These are phyloP conservation scores for Drosophila murphyi DNA, from an alignment of 1,140 invertebrate genomes.

Conservation along the genomic window DNA sequence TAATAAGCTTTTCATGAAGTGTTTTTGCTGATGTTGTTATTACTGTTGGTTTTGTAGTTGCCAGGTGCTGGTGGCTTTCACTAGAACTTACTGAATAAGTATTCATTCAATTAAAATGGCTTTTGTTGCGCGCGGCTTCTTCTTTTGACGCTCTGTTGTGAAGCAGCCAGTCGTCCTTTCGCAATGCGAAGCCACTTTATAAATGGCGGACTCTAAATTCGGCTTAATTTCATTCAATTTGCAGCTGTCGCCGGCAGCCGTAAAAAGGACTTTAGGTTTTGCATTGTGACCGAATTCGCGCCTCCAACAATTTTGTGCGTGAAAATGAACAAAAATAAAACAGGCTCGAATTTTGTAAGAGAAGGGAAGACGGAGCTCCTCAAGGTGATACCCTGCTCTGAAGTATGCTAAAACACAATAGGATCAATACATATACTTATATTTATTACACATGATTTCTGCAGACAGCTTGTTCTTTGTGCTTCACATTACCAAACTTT, in stretches of 20 bases:
- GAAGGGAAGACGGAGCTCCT: too few species aligned
- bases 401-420: not conserved
- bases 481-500: too few species aligned
- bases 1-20: slow-evolving; percentile 49
- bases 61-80: slow-evolving; percentile 31
- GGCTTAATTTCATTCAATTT: slow-evolving; percentile 79
- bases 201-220: slow-evolving; percentile 69
- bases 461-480: too few species aligned
- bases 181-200: slow-evolving; percentile 64
- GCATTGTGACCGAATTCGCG: slow-evolving; percentile 56
- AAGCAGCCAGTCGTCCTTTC: slow-evolving; percentile 18
- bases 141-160: slow-evolving; percentile 32
- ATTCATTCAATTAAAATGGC: slow-evolving; percentile 62
- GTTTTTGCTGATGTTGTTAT: slow-evolving; percentile 45
- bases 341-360: not conserved
- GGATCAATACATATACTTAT: too few species aligned
- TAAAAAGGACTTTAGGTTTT: slow-evolving; percentile 77
- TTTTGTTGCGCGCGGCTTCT: slow-evolving; percentile 33
- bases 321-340: slow-evolving; percentile 33
- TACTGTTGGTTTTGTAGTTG: not conserved
- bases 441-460: too few species aligned
- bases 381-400: not conserved
- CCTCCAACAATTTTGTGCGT: slow-evolving; percentile 25
- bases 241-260: slow-evolving; percentile 78
- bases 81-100: slow-evolving; percentile 37